Evolutionary conservation across 2,113 vertebrate species (phyloP).

Genomic region (Gobiocypris rarus): DNA sequence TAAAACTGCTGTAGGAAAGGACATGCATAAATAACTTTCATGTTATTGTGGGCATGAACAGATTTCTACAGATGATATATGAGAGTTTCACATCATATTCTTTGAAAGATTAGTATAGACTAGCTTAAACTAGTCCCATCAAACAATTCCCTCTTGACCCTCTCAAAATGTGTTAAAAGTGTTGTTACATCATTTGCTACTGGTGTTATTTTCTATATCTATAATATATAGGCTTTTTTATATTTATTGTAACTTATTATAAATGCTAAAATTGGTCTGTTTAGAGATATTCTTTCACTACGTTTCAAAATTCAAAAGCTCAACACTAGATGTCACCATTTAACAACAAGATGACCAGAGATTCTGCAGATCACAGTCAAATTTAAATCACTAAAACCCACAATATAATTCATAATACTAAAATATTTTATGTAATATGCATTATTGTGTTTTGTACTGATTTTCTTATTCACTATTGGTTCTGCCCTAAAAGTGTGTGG

Average conservation of each 20-base stretch:
- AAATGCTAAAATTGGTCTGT: neutral
- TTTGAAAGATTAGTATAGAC: neutral
- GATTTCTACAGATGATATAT: neutral
- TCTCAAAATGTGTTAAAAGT: neutral
- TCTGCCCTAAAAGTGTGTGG: too few species aligned
- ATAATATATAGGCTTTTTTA: neutral
- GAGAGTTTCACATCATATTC: too few species aligned
- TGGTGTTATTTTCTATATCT: neutral
- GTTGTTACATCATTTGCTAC: too few species aligned
- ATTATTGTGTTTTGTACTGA: too few species aligned
- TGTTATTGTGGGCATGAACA: neutral
- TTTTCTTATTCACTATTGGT: too few species aligned
- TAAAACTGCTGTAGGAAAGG: neutral
- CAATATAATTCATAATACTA: too few species aligned
- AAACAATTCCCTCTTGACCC: neutral
- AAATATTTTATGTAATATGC: too few species aligned
- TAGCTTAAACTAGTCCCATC: neutral
- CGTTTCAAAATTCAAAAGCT: neutral
- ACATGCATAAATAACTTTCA: neutral
- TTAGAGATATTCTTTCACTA: neutral
- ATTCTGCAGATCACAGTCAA: neutral
- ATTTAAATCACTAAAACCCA: neutral
- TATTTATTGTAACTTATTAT: neutral
- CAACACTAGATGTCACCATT: constrained; percentile 33
- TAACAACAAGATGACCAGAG: neutral